phyloP scores from a whole-genome alignment of 2,113 vertebrate species.

The Carassius auratus region DNA sequence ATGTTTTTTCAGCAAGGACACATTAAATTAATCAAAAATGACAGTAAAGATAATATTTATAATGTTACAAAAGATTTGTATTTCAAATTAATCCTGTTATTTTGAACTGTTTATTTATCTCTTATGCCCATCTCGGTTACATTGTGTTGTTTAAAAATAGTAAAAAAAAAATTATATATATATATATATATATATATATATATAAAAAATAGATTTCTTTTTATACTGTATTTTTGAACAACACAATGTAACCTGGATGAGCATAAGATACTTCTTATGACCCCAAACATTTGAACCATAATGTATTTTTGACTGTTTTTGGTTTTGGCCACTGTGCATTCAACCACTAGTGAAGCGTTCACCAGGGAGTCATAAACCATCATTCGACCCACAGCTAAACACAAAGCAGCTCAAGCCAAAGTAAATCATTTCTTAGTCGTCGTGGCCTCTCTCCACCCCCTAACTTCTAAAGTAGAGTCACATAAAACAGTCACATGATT shows the following conservation, averaged over 20 bases:
- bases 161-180: too few species aligned
- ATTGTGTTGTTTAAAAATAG: too few species aligned
- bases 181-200: too few species aligned
- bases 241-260: too few species aligned
- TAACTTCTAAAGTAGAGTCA: conserved; percentile 21
- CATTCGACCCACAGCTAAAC: not conserved
- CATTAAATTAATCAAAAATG: not conserved
- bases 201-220: too few species aligned
- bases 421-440: conserved; percentile 41
- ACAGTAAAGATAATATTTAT: too few species aligned
- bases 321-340: not conserved
- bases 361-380: conserved; percentile 4
- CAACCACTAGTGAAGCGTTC: not conserved
- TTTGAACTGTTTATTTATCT: not conserved
- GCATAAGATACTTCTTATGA: too few species aligned
- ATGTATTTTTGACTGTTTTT: not conserved
- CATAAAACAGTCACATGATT: conserved; percentile 32
- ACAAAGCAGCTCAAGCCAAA: not conserved
- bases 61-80: not conserved
- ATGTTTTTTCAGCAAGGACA: not conserved
- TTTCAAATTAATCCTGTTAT: not conserved
- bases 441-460: conserved; percentile 2
- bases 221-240: too few species aligned
- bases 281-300: not conserved
- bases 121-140: too few species aligned